Evolutionary conservation across 2,888 invertebrate genomes (phyloP).

Genomic region (Agriopis marginaria): DNA sequence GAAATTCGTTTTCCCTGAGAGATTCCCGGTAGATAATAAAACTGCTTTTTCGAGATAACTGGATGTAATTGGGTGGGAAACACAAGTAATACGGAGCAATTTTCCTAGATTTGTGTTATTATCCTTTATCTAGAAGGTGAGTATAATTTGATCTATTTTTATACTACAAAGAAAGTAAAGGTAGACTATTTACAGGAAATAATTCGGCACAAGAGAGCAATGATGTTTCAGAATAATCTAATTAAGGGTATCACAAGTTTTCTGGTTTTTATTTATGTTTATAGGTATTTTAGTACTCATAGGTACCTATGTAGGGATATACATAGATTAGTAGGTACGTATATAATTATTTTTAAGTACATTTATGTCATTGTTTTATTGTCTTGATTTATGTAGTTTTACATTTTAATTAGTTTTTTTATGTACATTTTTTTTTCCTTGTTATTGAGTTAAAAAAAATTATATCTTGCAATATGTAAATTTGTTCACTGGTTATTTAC

Average conservation of each 20-base stretch:
- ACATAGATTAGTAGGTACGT: no score
- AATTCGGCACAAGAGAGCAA: background rate
- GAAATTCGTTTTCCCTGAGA: constrained; percentile 47
- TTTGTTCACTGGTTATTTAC: no score
- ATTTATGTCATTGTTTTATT: no score
- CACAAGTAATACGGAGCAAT: constrained; percentile 12
- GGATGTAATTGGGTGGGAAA: constrained; percentile 40
- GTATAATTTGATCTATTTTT: background rate
- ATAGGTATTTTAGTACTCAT: background rate
- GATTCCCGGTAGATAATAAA: constrained; percentile 44
- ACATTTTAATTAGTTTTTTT: no score
- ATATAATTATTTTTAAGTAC: no score
- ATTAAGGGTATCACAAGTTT: background rate
- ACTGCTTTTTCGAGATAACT: constrained; percentile 41
- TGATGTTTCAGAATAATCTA: background rate
- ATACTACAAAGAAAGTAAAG: background rate
- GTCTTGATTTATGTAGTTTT: no score
- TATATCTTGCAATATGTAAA: no score
- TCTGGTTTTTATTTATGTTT: background rate
- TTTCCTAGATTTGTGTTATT: constrained; percentile 36
- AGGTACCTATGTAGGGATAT: no score
- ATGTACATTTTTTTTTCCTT: no score
- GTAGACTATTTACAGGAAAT: background rate
- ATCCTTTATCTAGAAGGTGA: constrained; percentile 4
- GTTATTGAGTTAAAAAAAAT: no score